These are phyloP conservation scores for Deroptyus accipitrinus DNA, from an alignment of 2,113 vertebrate species.

Conservation along the genomic window DNA sequence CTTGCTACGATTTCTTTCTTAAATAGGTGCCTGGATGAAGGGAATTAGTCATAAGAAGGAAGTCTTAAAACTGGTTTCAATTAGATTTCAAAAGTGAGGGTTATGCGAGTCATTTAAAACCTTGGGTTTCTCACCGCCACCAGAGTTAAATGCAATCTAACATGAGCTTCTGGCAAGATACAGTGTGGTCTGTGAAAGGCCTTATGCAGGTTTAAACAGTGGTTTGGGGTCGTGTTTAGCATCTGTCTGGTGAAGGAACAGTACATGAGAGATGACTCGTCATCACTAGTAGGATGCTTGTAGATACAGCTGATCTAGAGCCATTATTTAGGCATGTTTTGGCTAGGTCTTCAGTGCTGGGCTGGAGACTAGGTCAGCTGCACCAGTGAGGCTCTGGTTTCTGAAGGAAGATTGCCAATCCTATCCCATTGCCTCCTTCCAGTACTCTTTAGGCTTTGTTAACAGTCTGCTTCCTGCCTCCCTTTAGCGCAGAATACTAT, in stretches of 20 bases:
- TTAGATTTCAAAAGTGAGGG: background rate
- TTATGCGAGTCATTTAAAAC: background rate
- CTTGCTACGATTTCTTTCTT: background rate
- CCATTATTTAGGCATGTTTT: background rate
- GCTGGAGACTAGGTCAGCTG: background rate
- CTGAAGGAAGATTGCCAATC: background rate
- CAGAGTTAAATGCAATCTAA: background rate
- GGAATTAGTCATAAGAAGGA: background rate
- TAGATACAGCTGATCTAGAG: accelerated
- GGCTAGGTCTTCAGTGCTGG: background rate
- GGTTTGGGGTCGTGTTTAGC: background rate
- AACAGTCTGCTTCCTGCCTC: background rate
- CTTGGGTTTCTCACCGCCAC: background rate
- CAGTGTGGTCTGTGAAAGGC: background rate
- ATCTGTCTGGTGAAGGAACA: background rate
- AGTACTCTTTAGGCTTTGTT: background rate
- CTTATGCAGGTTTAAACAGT: background rate
- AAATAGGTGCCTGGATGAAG: background rate
- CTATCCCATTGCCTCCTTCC: background rate
- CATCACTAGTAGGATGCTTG: background rate
- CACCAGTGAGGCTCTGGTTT: background rate
- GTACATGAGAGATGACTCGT: background rate
- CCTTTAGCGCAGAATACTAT: background rate
- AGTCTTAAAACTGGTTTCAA: background rate
- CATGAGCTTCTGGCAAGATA: background rate